These are phyloP conservation scores for Bufo bufo DNA, from an alignment of 2,113 vertebrate species.

Conservation along the genomic window DNA sequence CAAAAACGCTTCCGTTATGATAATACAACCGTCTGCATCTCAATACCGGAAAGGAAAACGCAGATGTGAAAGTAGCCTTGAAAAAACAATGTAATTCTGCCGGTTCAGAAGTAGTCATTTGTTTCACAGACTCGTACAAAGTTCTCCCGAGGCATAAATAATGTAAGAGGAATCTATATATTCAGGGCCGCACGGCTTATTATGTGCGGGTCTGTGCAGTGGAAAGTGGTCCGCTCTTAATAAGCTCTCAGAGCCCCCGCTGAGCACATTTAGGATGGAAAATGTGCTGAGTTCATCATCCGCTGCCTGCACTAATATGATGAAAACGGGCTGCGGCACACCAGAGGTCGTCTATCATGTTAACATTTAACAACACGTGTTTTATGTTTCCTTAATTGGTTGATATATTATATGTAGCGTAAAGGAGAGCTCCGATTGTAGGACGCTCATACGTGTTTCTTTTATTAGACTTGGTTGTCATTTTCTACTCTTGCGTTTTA, in stretches of 20 bases:
- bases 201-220: neutral
- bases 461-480: neutral
- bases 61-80: neutral
- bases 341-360: constrained; percentile 1
- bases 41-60: too few relatives aligned
- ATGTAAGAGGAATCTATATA: constrained; percentile 22
- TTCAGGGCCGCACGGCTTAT: constrained; percentile 15
- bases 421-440: neutral
- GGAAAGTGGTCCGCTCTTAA: constrained; percentile 34
- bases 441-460: neutral
- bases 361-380: neutral
- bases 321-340: neutral
- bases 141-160: constrained; percentile 31
- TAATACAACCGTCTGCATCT: too few relatives aligned
- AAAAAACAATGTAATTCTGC: neutral
- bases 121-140: constrained; percentile 1
- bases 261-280: constrained; percentile 33
- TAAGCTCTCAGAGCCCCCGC: constrained; percentile 36
- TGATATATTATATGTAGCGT: neutral
- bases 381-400: neutral
- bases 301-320: constrained; percentile 4
- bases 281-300: constrained; percentile 46
- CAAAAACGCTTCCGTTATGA: too few relatives aligned
- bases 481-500: neutral
- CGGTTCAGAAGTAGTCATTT: neutral